Evolutionary conservation across 2,797 vertebrate genomes (phyloP).

Genomic region (Eulemur rubriventer): DNA sequence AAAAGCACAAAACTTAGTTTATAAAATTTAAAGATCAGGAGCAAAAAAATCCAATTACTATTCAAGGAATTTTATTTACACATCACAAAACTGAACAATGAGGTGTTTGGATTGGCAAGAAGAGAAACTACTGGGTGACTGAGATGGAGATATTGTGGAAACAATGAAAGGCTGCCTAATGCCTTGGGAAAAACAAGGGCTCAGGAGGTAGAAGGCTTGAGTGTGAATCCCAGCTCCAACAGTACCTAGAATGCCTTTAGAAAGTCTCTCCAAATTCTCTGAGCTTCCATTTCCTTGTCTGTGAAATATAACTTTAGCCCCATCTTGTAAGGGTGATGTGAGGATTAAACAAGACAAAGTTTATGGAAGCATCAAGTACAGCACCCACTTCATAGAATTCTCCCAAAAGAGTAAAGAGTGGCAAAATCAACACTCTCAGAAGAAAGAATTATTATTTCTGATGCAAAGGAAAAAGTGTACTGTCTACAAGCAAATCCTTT

Average conservation of each 20-base stretch:
- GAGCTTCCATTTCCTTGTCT: neutral
- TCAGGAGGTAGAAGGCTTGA: neutral
- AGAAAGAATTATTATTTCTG: neutral
- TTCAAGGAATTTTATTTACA: constrained; percentile 8
- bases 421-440: neutral
- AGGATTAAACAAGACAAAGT: neutral
- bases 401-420: neutral
- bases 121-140: neutral
- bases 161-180: neutral
- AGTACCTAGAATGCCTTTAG: neutral
- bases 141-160: neutral
- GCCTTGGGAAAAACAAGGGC: neutral
- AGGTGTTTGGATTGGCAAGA: neutral
- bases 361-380: neutral
- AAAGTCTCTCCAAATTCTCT: neutral
- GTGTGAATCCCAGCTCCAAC: rapidly evolving
- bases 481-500: neutral
- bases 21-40: neutral
- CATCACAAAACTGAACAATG: neutral
- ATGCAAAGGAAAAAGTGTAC: neutral
- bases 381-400: neutral
- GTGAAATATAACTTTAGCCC: neutral
- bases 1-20: neutral
- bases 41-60: neutral
- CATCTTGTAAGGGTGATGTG: neutral